Percentiles rank a stretch among this genome's conserved stretches.
These are phyloP conservation scores for Brachyptera risi DNA, from an alignment of 2,888 invertebrate genomes.

Conservation along the genomic window DNA sequence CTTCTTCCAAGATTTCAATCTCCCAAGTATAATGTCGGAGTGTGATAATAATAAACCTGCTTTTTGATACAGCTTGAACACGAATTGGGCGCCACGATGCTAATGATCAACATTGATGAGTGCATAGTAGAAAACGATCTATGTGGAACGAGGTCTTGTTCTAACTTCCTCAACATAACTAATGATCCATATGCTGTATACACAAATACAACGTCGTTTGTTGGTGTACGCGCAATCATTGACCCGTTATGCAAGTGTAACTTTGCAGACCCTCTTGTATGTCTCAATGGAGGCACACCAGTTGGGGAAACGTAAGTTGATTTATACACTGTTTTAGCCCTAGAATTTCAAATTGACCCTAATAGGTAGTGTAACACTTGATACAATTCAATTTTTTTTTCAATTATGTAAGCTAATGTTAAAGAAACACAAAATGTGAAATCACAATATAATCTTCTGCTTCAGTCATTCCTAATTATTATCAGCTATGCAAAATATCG, in stretches of 20 bases:
- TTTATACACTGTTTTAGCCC: too few relatives aligned
- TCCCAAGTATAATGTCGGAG: not conserved
- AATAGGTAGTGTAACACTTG: too few relatives aligned
- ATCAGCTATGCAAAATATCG: too few relatives aligned
- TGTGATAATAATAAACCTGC: not conserved
- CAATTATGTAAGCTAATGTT: not conserved
- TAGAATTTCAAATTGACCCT: too few relatives aligned
- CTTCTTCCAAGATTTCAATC: too few relatives aligned
- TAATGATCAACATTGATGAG: slow-evolving; percentile 89
- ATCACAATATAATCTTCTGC: too few relatives aligned
- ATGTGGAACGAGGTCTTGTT: slow-evolving; percentile 68
- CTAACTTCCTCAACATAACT: slow-evolving; percentile 69
- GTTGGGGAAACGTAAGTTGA: slow-evolving; percentile 36
- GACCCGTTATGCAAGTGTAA: slow-evolving; percentile 72
- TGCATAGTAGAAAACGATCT: slow-evolving; percentile 73
- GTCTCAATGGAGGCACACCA: slow-evolving; percentile 71
- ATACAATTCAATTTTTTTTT: not conserved
- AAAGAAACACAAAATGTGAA: not conserved
- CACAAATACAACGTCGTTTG: slow-evolving; percentile 90
- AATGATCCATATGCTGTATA: slow-evolving; percentile 77
- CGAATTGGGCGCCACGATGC: slow-evolving; percentile 66
- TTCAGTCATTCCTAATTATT: too few relatives aligned
- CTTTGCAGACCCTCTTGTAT: slow-evolving; percentile 50
- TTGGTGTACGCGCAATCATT: slow-evolving; percentile 83
- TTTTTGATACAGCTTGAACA: slow-evolving; percentile 55